Conservation (phyloP, 2,797 vertebrate species). For the Vultur gryphus region DNA sequence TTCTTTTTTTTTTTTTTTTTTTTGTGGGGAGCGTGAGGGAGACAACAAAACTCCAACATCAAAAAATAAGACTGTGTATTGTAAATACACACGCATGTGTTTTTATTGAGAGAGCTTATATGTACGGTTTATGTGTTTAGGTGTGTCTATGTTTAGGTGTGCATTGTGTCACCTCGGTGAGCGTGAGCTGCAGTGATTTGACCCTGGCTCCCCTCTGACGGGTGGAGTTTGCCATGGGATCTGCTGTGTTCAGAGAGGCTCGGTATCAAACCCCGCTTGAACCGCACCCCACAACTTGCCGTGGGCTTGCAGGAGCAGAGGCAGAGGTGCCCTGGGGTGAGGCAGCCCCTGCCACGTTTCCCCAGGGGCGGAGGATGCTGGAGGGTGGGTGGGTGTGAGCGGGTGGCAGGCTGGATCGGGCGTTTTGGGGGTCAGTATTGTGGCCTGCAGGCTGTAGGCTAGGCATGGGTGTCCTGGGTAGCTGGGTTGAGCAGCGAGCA, state of each 20-base stretch:
- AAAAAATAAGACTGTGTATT: neutral
- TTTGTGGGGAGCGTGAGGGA: accelerated
- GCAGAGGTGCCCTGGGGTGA: neutral
- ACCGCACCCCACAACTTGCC: neutral
- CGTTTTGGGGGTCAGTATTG: accelerated
- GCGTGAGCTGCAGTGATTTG: neutral
- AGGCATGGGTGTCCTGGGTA: neutral
- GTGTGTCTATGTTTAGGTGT: neutral
- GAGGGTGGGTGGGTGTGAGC: neutral
- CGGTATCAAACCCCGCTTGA: neutral
- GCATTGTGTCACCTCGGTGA: accelerated
- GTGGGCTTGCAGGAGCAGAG: neutral
- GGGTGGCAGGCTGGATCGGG: neutral
- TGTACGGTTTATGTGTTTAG: neutral
- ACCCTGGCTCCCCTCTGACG: neutral
- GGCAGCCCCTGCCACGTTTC: accelerated
- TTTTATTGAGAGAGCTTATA: neutral
- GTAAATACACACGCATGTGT: neutral
- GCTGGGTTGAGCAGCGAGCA: neutral
- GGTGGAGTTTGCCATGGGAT: neutral
- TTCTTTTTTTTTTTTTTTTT: neutral
- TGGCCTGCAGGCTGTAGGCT: neutral
- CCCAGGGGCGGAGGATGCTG: neutral
- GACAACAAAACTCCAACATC: neutral
- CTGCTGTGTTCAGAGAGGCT: neutral